Evolutionary conservation across 2,113 vertebrate species (phyloP).

Genomic region (Pollachius pollachius): DNA sequence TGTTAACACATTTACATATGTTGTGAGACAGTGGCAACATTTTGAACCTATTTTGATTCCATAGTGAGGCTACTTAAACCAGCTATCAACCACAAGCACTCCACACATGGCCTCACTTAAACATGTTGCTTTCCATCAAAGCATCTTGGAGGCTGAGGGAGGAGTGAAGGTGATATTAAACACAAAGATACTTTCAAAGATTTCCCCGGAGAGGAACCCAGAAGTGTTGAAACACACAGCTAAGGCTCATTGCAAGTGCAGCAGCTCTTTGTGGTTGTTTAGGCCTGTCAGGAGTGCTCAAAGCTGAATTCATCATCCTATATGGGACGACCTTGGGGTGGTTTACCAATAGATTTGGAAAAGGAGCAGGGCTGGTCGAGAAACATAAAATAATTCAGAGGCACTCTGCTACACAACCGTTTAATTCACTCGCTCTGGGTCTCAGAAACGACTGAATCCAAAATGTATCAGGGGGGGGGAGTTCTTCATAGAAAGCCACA

Average conservation of each 20-base stretch:
- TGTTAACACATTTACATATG: neutral
- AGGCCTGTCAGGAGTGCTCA: constrained; percentile 53
- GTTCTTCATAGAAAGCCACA: constrained; percentile 24
- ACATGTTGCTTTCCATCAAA: too few relatives aligned
- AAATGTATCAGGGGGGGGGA: constrained; percentile 26
- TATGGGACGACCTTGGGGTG: constrained; percentile 59
- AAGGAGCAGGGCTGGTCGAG: constrained; percentile 23
- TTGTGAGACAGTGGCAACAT: neutral
- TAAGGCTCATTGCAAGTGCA: constrained; percentile 6
- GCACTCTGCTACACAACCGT: constrained; percentile 21
- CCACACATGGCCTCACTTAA: too few relatives aligned
- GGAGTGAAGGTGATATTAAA: too few relatives aligned
- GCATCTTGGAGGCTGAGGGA: too few relatives aligned
- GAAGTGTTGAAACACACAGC: neutral
- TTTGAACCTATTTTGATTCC: neutral
- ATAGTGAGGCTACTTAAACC: neutral
- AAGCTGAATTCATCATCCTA: constrained; percentile 60
- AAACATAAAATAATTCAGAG: constrained; percentile 34
- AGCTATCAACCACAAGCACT: too few relatives aligned
- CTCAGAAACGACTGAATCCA: constrained; percentile 42
- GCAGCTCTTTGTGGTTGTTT: constrained; percentile 34
- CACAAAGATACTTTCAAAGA: too few relatives aligned
- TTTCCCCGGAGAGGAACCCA: too few relatives aligned
- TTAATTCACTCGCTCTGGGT: constrained; percentile 38
- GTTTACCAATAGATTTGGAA: constrained; percentile 49